A percentile compares a stretch with the other conserved stretches of the same genome.
Evolutionary conservation across 2,113 vertebrate species (phyloP).

Genomic region (Forbesichthys papilliferus): DNA sequence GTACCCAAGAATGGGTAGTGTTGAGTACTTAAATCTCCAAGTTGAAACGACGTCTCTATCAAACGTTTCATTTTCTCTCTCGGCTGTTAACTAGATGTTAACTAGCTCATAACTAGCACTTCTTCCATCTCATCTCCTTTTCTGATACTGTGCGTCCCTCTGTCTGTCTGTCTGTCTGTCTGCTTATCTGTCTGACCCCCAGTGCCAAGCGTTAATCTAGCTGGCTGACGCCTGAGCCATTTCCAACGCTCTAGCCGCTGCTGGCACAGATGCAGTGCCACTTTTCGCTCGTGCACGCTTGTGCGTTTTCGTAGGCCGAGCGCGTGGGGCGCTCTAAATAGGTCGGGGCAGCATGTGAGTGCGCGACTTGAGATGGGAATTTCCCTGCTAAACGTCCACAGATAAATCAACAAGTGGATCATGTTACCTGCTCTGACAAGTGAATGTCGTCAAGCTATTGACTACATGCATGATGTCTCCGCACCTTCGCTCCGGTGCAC

Average conservation of each 20-base stretch:
- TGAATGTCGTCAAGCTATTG: conserved; percentile 6
- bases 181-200: conserved; percentile 26
- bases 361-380: conserved; percentile 41
- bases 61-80: too few species aligned
- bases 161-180: background rate
- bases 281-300: background rate
- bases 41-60: too few species aligned
- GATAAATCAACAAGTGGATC: conserved; percentile 34
- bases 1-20: background rate
- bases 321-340: conserved; percentile 32
- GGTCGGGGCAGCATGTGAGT: conserved; percentile 34
- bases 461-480: background rate
- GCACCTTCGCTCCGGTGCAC: too few species aligned
- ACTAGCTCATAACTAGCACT: background rate
- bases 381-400: conserved; percentile 44
- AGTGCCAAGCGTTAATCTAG: conserved; percentile 47
- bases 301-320: conserved; percentile 13
- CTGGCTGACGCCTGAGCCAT: conserved; percentile 41
- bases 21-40: too few species aligned
- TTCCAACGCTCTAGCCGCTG: conserved; percentile 36
- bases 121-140: background rate
- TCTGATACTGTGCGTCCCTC: conserved; percentile 37
- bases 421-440: conserved; percentile 5
- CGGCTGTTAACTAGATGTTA: too few species aligned
- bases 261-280: background rate